Conservation (phyloP, 1,140 invertebrate species). For the Drosophila guanche region DNA sequence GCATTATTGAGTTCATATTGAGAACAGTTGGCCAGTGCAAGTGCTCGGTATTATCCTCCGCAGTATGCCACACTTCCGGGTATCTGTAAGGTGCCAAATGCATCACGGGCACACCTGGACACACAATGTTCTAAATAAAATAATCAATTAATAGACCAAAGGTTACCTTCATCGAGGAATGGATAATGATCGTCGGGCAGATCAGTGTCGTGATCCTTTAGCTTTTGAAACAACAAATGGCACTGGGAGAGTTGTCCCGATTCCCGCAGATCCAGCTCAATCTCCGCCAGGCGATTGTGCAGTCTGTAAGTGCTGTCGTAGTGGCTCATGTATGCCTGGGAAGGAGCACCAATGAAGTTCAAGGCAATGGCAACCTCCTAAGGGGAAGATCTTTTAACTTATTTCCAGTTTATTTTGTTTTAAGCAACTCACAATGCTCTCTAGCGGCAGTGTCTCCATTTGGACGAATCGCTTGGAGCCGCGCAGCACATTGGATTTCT, state of each 20-base stretch:
- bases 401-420: too few species aligned
- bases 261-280: constrained; percentile 22
- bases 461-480: constrained; percentile 32
- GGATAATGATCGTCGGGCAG: constrained; percentile 46
- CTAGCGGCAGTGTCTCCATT: neutral
- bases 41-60: constrained; percentile 18
- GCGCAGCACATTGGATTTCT: neutral
- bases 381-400: too few species aligned
- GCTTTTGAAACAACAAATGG: constrained; percentile 37
- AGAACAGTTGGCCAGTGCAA: constrained; percentile 47
- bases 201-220: constrained; percentile 19
- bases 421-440: constrained; percentile 22
- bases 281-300: constrained; percentile 15
- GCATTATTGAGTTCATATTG: constrained; percentile 45
- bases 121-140: neutral
- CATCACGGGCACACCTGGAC: constrained; percentile 28
- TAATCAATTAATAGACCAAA: neutral
- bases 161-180: constrained; percentile 30
- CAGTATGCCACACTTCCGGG: constrained; percentile 19
- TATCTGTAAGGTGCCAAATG: constrained; percentile 43
- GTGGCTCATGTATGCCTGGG: constrained; percentile 36
- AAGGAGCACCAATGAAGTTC: constrained; percentile 46
- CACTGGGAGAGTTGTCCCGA: constrained; percentile 14
- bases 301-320: constrained; percentile 6
- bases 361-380: constrained; percentile 28